Evolutionary conservation across 35 echinoderm and acorn worm species (phyloP).

Genomic region (Apostichopus parvimensis): DNA sequence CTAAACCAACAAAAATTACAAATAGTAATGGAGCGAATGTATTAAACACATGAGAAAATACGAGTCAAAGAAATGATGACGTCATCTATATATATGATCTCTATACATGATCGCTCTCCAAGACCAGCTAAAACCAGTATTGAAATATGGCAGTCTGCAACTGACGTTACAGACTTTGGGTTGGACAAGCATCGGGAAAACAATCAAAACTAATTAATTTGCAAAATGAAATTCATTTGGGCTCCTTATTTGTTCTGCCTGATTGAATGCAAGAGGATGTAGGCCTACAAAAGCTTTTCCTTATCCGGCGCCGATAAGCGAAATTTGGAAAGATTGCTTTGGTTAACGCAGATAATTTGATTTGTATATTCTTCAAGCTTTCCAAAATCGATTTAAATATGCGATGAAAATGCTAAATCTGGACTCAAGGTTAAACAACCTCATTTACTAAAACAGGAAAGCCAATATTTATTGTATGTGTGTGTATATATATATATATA

Average conservation of each 20-base stretch:
- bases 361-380: neutral
- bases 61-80: too few relatives aligned
- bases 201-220: neutral
- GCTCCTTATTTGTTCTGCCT: neutral
- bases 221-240: neutral
- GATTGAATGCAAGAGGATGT: neutral
- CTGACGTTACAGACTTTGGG: too few relatives aligned
- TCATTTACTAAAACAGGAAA: neutral
- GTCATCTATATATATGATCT: too few relatives aligned
- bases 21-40: too few relatives aligned
- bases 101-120: too few relatives aligned
- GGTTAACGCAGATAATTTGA: neutral
- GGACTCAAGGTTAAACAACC: neutral
- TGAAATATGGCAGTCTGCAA: too few relatives aligned
- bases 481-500: too few relatives aligned
- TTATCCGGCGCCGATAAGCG: neutral
- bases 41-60: too few relatives aligned
- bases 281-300: neutral
- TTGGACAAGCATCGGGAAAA: neutral
- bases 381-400: neutral
- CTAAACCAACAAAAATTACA: too few relatives aligned
- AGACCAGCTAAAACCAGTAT: too few relatives aligned
- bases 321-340: neutral
- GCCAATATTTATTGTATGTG: too few relatives aligned
- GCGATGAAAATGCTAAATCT: neutral